phyloP scores from a whole-genome alignment of 2,888 invertebrate genomes.

The Hydraecia micacea region DNA sequence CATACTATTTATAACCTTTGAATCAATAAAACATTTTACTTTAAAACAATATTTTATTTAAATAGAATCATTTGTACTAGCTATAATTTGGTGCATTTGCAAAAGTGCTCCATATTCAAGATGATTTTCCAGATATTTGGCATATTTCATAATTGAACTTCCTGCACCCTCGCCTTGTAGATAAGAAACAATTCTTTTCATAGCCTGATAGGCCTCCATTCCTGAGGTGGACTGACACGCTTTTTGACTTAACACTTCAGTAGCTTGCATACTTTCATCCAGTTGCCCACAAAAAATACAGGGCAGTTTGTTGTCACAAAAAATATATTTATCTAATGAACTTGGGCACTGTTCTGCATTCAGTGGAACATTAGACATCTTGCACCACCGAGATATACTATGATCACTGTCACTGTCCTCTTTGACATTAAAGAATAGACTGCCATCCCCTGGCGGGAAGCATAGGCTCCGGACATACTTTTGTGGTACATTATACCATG shows the following conservation, averaged over 20 bases:
- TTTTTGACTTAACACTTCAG: conserved; percentile 60
- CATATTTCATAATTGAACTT: conserved; percentile 66
- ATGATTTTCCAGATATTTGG: conserved; percentile 72
- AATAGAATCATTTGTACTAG: conserved; percentile 67
- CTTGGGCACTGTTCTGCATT: conserved; percentile 59
- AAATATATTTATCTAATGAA: conserved; percentile 69
- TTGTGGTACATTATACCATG: conserved; percentile 71
- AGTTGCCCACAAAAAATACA: conserved; percentile 56
- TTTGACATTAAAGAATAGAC: conserved; percentile 64
- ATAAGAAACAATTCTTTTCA: conserved; percentile 73
- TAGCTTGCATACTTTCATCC: conserved; percentile 57
- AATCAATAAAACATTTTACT: conserved; percentile 48
- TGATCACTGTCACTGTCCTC: conserved; percentile 67
- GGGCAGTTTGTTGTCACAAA: conserved; percentile 69
- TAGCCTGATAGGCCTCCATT: conserved; percentile 74
- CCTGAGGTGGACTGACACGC: conserved; percentile 61
- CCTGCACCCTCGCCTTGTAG: conserved; percentile 70
- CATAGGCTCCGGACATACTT: conserved; percentile 67
- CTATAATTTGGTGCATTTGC: conserved; percentile 71
- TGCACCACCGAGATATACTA: conserved; percentile 72
- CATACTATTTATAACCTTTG: background rate
- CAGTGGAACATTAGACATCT: conserved; percentile 66
- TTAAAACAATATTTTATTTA: conserved; percentile 58
- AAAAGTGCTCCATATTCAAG: conserved; percentile 70
- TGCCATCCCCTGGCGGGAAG: conserved; percentile 66